Conservation (phyloP, 2,888 invertebrate species). For the Diaperis boleti region DNA sequence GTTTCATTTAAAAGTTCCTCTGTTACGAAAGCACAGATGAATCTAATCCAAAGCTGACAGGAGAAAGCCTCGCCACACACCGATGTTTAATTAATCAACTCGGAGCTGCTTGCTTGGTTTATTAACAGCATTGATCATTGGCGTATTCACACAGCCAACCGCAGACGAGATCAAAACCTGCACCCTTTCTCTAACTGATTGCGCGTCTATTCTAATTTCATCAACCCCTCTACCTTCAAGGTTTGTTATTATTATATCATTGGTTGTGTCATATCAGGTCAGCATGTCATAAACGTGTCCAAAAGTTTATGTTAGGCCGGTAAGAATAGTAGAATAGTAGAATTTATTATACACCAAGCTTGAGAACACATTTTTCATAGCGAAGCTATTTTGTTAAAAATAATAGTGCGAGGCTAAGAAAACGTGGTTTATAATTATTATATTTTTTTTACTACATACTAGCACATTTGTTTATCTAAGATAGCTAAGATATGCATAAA, state of each 20-base stretch:
- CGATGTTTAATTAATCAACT: conserved; percentile 67
- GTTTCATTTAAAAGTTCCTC: conserved; percentile 43
- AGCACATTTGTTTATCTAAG: too few relatives aligned
- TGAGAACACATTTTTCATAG: too few relatives aligned
- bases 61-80: conserved; percentile 63
- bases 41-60: conserved; percentile 48
- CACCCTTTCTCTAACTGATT: conserved; percentile 53
- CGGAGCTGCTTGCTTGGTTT: conserved; percentile 62
- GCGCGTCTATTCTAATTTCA: conserved; percentile 47
- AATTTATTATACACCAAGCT: too few relatives aligned
- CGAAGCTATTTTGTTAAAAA: too few relatives aligned
- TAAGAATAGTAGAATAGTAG: too few relatives aligned
- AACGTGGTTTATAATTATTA: too few relatives aligned
- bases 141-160: conserved; percentile 64
- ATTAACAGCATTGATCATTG: conserved; percentile 67
- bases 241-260: background rate
- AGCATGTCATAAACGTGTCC: too few relatives aligned
- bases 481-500: too few relatives aligned
- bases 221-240: conserved; percentile 27
- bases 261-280: too few relatives aligned
- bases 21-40: conserved; percentile 43
- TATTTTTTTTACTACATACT: too few relatives aligned
- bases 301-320: too few relatives aligned
- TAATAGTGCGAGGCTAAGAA: too few relatives aligned
- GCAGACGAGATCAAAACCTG: conserved; percentile 63